Conservation (phyloP, 2,113 vertebrate genomes). For the Trematocara unimaculatum region DNA sequence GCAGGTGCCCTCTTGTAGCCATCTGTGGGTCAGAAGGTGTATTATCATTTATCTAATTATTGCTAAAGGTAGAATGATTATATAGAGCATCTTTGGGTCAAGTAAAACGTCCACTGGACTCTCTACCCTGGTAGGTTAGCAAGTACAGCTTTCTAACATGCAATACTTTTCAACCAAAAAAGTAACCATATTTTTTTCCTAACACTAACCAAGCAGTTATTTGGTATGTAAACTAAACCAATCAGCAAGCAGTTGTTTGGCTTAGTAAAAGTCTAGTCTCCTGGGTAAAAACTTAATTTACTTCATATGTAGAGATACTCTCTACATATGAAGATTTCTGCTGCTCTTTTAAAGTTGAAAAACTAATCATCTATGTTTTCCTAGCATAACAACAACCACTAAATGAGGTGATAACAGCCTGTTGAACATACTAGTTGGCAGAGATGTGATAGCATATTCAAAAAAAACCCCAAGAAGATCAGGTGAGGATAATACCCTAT, state of each 20-base stretch:
- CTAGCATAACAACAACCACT: neutral
- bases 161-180: neutral
- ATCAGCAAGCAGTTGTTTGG: neutral
- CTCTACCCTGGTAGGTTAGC: neutral
- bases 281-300: neutral
- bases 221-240: neutral
- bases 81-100: neutral
- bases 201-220: neutral
- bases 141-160: neutral
- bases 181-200: neutral
- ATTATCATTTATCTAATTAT: neutral
- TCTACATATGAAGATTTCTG: neutral
- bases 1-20: neutral
- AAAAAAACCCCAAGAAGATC: rapidly evolving
- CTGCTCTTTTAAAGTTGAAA: neutral
- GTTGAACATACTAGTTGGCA: neutral
- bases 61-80: neutral
- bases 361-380: neutral
- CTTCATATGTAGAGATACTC: neutral
- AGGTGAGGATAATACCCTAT: neutral
- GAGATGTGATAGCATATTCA: neutral
- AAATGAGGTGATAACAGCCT: neutral
- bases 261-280: neutral
- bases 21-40: neutral
- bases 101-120: neutral